Conservation (phyloP, 2,888 invertebrate species). For the Microchrysa polita region DNA sequence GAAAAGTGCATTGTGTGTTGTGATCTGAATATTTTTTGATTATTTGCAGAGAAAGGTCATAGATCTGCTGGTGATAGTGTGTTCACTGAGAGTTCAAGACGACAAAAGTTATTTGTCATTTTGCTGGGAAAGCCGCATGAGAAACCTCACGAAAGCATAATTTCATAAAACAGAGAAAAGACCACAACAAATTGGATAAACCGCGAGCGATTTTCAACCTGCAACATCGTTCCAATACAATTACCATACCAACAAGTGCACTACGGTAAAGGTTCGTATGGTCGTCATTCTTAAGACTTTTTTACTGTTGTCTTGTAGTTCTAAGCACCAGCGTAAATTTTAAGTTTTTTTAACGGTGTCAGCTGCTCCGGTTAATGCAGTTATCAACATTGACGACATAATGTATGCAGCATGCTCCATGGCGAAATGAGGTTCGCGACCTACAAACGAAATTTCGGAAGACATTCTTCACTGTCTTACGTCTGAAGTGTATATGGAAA, state of each 20-base stretch:
- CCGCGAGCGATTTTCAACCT: not conserved
- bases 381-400: not conserved
- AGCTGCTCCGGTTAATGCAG: no score
- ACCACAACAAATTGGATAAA: constrained; percentile 30
- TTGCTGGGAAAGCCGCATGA: not conserved
- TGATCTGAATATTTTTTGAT: no score
- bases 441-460: constrained; percentile 29
- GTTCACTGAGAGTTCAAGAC: constrained; percentile 2
- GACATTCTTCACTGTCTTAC: constrained; percentile 19
- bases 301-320: constrained; percentile 5
- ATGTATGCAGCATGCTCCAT: constrained; percentile 1
- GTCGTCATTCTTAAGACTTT: not conserved
- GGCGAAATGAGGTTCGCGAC: constrained; percentile 34
- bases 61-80: not conserved
- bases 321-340: constrained; percentile 3
- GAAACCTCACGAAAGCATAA: not conserved
- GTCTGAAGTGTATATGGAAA: not conserved
- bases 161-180: constrained; percentile 31
- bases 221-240: constrained; percentile 7
- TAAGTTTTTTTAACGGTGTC: not conserved
- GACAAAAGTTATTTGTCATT: constrained; percentile 14
- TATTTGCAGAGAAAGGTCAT: not conserved
- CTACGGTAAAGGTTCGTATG: constrained; percentile 10
- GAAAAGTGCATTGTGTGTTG: no score
- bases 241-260: not conserved